Percentiles rank a stretch among this genome's conserved stretches.
These are phyloP conservation scores for Neodiprion pinetum DNA, from an alignment of 1,140 invertebrate genomes.

Conservation along the genomic window DNA sequence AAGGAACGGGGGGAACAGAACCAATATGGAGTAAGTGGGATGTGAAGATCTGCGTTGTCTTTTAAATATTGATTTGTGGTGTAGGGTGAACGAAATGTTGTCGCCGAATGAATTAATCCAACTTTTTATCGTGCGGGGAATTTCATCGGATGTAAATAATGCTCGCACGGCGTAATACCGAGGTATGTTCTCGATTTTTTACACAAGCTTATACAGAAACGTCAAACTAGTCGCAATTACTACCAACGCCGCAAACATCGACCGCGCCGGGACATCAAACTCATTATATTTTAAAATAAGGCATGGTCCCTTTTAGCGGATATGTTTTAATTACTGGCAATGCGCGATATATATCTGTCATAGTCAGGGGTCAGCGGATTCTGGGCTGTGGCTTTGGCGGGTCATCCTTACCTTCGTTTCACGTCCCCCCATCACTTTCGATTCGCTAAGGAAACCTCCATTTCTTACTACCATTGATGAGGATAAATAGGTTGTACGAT, in stretches of 20 bases:
- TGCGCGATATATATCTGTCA: background rate
- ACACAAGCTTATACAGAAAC: conserved; percentile 19
- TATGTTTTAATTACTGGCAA: conserved; percentile 7
- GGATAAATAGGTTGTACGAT: no score
- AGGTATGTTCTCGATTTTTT: conserved; percentile 30
- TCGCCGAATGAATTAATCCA: background rate
- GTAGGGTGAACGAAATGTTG: conserved; percentile 29
- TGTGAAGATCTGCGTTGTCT: conserved; percentile 39
- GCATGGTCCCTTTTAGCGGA: conserved; percentile 9
- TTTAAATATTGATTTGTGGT: conserved; percentile 45
- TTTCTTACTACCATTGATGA: no score
- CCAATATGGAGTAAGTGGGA: conserved; percentile 42
- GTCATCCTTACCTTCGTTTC: background rate
- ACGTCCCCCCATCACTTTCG: no score
- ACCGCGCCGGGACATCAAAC: conserved; percentile 31
- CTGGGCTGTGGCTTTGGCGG: background rate
- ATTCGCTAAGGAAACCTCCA: no score
- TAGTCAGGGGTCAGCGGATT: background rate
- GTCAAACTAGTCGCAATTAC: conserved; percentile 35
- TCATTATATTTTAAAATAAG: conserved; percentile 11
- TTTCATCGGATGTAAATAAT: background rate
- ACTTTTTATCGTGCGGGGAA: background rate
- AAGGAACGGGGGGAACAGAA: conserved; percentile 36
- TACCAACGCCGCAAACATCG: conserved; percentile 37
- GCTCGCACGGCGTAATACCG: background rate